Evolutionary conservation across 2,113 vertebrate species (phyloP).

Genomic region (Mola mola): DNA sequence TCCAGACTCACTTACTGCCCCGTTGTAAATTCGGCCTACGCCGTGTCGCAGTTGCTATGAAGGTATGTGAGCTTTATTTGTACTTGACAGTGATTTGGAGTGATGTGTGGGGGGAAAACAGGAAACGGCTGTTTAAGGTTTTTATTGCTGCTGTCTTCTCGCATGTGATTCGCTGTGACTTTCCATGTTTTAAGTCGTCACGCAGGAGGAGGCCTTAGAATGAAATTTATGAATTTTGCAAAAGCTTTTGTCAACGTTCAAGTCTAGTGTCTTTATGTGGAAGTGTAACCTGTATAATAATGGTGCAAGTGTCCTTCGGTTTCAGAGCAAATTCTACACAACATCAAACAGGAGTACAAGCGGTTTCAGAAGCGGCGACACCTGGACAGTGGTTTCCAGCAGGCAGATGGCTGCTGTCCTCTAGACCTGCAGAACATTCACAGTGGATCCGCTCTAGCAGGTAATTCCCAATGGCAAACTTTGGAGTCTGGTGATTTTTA

Average conservation of each 20-base stretch:
- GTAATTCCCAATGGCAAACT: conserved; percentile 63
- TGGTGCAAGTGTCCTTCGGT: neutral
- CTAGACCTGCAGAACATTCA: conserved; percentile 88
- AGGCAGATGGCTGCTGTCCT: conserved; percentile 89
- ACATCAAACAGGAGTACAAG: conserved; percentile 99
- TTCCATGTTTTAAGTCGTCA: no score
- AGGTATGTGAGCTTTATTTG: no score
- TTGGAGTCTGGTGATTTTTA: no score
- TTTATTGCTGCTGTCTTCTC: no score
- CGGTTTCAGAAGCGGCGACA: conserved; percentile 97
- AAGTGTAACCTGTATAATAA: neutral
- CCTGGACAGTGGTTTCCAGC: conserved; percentile 91
- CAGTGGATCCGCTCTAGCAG: conserved; percentile 87
- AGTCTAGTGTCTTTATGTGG: neutral
- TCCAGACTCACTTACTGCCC: no score
- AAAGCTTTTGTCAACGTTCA: neutral
- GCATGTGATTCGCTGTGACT: neutral
- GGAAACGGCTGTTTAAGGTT: neutral
- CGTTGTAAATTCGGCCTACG: neutral
- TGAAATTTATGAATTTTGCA: no score
- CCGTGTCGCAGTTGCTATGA: no score
- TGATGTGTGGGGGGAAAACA: neutral
- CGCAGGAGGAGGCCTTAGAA: no score
- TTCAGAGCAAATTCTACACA: conserved; percentile 96
- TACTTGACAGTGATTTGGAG: neutral